Evolutionary conservation across 1,140 invertebrate genomes (phyloP).

Genomic region (Pararge aegeria): DNA sequence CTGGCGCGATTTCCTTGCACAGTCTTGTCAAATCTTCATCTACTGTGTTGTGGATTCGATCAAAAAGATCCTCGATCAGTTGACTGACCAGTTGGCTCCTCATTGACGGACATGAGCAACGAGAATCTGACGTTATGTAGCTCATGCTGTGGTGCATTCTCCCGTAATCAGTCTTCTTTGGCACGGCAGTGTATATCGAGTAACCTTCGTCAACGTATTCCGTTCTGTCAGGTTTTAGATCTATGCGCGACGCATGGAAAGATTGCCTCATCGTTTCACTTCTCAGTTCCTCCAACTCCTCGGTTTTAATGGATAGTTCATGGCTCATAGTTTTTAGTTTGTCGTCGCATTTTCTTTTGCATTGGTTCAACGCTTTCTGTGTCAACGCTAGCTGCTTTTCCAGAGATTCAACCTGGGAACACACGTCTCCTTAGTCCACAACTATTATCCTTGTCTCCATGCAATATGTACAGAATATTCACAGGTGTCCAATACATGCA

Average conservation of each 20-base stretch:
- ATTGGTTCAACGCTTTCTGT: slow-evolving; percentile 67
- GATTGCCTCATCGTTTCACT: slow-evolving; percentile 68
- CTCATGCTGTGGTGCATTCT: slow-evolving; percentile 74
- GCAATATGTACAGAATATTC: slow-evolving; percentile 56
- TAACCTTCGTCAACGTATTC: slow-evolving; percentile 70
- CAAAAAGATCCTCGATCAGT: slow-evolving; percentile 69
- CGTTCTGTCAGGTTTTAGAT: slow-evolving; percentile 65
- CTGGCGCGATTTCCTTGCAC: slow-evolving; percentile 59
- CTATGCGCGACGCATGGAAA: slow-evolving; percentile 59
- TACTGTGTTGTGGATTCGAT: slow-evolving; percentile 62
- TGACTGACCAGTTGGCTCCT: slow-evolving; percentile 69
- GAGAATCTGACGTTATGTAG: slow-evolving; percentile 60
- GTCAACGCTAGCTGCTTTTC: slow-evolving; percentile 76
- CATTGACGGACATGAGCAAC: slow-evolving; percentile 70
- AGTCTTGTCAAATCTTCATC: slow-evolving; percentile 63
- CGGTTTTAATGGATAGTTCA: slow-evolving; percentile 74
- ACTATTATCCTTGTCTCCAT: slow-evolving; percentile 48
- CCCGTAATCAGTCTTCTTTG: slow-evolving; percentile 69
- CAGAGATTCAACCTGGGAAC: slow-evolving; percentile 78
- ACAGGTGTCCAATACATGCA: slow-evolving; percentile 49
- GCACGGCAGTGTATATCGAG: slow-evolving; percentile 65
- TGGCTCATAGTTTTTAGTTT: slow-evolving; percentile 73
- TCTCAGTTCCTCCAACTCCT: slow-evolving; percentile 70
- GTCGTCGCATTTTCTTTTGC: slow-evolving; percentile 73
- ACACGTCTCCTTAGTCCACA: slow-evolving; percentile 57